Base-by-base conservation (phyloP, 2,797 vertebrate genomes). In the Clamator glandarius region DNA sequence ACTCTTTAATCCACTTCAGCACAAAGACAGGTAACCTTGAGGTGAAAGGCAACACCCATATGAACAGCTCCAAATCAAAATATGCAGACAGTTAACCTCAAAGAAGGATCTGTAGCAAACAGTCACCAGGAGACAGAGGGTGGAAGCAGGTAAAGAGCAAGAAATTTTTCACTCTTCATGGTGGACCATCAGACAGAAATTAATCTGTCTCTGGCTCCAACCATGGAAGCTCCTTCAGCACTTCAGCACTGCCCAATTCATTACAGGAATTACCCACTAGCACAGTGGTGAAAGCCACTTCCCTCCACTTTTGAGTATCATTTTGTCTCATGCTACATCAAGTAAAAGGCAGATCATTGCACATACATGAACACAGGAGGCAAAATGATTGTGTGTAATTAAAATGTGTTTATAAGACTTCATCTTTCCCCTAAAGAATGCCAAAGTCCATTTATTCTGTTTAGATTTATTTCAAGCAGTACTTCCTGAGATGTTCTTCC, bases 401-500 rank as follows among this genome's bases (percentile, higher is more conserved):
- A 52, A 87, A 50, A 79, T 18, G 28, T 52, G 25, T 72, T 89
- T 67, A 67, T 62, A 75, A 86, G 39, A 59, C 31, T 11, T 83
- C n/a, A 42, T 67, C 39, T 54, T 72, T 31, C 58, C 67, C 68
- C n/a, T 16, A 79, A 20, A 62, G 25, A 79, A 89, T 16, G 44
- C 72, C 39, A 78, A 89, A 67, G 58, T 63, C 73, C 8, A n/a
- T 89, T 79, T 35, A 29, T 72, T 66, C 54, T 89, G 69, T 72
- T 83, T 67, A 79, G 63, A 36, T 66, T 91, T 85, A 39, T 59
- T 76, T 70, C 77, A 54, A 67, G 77, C 77, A 63, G 28, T 28
- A n/a, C 62, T 91, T 95, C 84, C 91, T 79, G 81, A 83, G 54
- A 57, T 50, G 73, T 58, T 44, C 39, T 67, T 89, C 85, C 85